Base-by-base conservation (phyloP, 2,888 invertebrate genomes). In the Pandemis heparana region DNA sequence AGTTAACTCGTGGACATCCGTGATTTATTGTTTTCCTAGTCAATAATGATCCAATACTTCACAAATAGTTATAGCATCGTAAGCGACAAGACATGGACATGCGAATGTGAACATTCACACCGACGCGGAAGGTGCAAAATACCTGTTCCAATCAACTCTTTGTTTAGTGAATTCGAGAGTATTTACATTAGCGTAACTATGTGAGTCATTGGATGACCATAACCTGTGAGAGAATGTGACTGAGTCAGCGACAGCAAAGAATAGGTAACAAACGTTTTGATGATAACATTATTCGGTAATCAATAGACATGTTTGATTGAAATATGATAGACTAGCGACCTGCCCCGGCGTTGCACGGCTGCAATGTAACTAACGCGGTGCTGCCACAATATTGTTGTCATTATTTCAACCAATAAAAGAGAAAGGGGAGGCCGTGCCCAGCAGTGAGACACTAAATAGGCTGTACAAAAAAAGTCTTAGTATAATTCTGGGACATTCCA, bases 191-290 rank as follows among this genome's bases (percentile, higher is more conserved):
- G 74, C 74, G 69, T 41, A 74, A 64, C 39, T 39, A 59, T 46
- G 64, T 79, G 80, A 80, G 71, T 80, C 80, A 80, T 14, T 70
- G 75, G 76, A 76, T 76, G 75, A 75, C 73, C 75, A 64, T 60
- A 67, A 74, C 73, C 69, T 72, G 64, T 63, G 78, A 76, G 77
- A 78, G 77, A 80, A 81, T 81, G 81, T 79, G 76, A 65, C 79
- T 85, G 82, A 86, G 75, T 86, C 84, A 86, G 81, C 81, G 75
- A 71, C 61, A 18, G 62, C 6, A 12, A 46, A 67, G 64, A 60
- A 68, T 72, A 60, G 61, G 62, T 59, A 59, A 48, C 46, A 32
- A 59, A 23, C n/a, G 32, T 9, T 53, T 53, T 1, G 53, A 53
- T 56, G 56, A 56, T 56, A 56, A 23, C 56, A 56, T 18, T 23